Evolutionary conservation across 1,140 invertebrate genomes (phyloP).

Genomic region (Cydia amplana): DNA sequence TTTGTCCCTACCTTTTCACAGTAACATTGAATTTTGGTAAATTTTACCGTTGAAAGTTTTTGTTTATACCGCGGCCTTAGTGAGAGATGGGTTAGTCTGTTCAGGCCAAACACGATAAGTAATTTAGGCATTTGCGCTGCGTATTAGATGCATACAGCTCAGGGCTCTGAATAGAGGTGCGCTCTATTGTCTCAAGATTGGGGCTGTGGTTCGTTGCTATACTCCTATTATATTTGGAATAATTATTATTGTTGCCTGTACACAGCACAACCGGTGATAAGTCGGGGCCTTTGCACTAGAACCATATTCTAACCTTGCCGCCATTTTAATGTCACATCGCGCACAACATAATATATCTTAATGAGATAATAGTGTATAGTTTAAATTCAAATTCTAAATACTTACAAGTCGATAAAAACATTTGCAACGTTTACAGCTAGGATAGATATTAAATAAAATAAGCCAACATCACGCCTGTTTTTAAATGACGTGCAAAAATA

Average conservation of each 20-base stretch:
- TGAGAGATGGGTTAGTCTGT: conserved; percentile 7
- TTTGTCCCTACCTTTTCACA: not conserved
- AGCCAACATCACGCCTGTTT: too few species aligned
- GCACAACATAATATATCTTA: too few species aligned
- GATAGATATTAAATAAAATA: too few species aligned
- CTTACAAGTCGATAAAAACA: too few species aligned
- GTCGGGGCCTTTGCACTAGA: too few species aligned
- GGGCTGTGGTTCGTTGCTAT: not conserved
- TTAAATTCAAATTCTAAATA: too few species aligned
- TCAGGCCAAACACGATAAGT: conserved; percentile 25
- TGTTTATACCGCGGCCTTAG: not conserved
- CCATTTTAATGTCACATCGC: too few species aligned
- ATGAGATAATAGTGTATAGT: too few species aligned
- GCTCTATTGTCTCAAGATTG: conserved; percentile 11
- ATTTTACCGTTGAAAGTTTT: not conserved
- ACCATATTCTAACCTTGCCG: too few species aligned
- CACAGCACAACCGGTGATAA: not conserved
- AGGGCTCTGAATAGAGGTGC: conserved; percentile 4
- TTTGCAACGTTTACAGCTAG: too few species aligned
- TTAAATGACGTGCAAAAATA: too few species aligned
- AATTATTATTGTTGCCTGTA: conserved; percentile 12
- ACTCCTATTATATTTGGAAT: not conserved
- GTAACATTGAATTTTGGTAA: not conserved
- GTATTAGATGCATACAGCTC: conserved; percentile 25
- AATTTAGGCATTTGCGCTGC: conserved; percentile 29